These are phyloP conservation scores for Halyomorpha halys DNA, from an alignment of 1,140 invertebrate genomes.

Conservation along the genomic window DNA sequence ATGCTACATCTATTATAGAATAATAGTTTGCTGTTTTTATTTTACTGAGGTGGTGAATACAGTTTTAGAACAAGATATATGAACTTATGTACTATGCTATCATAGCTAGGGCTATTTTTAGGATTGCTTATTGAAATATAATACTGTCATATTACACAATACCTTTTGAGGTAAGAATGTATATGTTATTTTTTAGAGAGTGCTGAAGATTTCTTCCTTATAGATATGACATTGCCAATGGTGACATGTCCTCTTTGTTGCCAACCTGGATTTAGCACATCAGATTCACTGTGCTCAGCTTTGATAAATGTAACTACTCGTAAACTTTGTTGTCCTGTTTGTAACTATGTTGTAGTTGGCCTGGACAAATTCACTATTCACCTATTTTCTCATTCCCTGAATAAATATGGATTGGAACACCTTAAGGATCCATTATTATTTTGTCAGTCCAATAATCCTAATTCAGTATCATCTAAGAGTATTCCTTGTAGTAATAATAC, in stretches of 20 bases:
- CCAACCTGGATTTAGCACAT: slow-evolving; percentile 55
- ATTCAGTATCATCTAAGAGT: background rate
- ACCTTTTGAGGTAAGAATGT: too few relatives aligned
- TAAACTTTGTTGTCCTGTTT: slow-evolving; percentile 61
- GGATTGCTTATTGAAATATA: too few relatives aligned
- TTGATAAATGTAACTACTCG: slow-evolving; percentile 63
- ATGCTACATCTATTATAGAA: too few relatives aligned
- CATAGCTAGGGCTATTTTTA: too few relatives aligned
- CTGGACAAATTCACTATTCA: slow-evolving; percentile 78
- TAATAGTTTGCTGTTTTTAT: too few relatives aligned
- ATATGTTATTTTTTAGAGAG: too few relatives aligned
- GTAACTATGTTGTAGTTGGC: slow-evolving; percentile 57
- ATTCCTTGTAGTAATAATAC: background rate
- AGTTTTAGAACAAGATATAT: too few relatives aligned
- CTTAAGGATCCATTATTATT: background rate
- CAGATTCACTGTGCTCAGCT: slow-evolving; percentile 55
- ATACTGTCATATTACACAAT: too few relatives aligned
- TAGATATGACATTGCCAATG: slow-evolving; percentile 23
- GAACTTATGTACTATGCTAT: too few relatives aligned
- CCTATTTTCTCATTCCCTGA: slow-evolving; percentile 54
- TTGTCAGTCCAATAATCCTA: background rate
- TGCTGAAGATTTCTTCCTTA: background rate
- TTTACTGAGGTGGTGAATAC: too few relatives aligned
- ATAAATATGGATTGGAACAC: background rate
- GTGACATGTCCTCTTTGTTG: slow-evolving; percentile 57